Evolutionary conservation across 2,113 vertebrate species (phyloP), one percentile per base, ranked within the genome.

Genomic region (Petromus typicus): DNA sequence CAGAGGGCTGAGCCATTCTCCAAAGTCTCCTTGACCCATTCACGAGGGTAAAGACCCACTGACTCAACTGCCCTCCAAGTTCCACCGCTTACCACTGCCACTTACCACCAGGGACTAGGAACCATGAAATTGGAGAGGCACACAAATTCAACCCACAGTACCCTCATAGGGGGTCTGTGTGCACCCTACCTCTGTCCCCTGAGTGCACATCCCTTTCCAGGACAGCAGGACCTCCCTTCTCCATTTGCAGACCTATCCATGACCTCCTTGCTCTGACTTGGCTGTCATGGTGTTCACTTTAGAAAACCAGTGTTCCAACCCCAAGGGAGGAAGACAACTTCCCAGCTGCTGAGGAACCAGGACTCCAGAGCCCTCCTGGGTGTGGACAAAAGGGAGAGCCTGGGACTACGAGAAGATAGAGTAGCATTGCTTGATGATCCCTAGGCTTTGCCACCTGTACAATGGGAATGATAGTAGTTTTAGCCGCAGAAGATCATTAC

Each of bases 201-300:
- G 20, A 22, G 30, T 5, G 5, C 16, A 22, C 16, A 27, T 59
- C 14, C 25, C 32, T 71, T 27, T 34, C 59, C 14, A 2, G 11
- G 25, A 34, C 20, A 25, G 12, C 12, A 27, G 2, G 3, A 17
- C 8, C 7, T 30, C 4, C 37, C 56, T n/a, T 48, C 20, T 89
- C 48, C 34, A 63, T 63, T 56, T 7, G 5, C 37, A 81, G 14
- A 51, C 43, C 34, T 10, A 7, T 75, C 51, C 3, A 0, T 34
- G 75, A 20, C 30, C 80, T 0, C 7, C 4, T 66, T 4, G 27
- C 34, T n/a, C 92, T 51, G 4, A 17, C 20, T 16, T 48, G 27
- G 30, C 43, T 0, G 0, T 25, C 6, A 2, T 4, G 2, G 0
- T 69, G 30, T 37, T 43, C 37, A 73, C 69, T 43, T 43, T 37